Percentiles rank a stretch among this genome's conserved stretches.
Conservation (phyloP, 2,113 vertebrate species). For the Neodon shergylaensis region DNA sequence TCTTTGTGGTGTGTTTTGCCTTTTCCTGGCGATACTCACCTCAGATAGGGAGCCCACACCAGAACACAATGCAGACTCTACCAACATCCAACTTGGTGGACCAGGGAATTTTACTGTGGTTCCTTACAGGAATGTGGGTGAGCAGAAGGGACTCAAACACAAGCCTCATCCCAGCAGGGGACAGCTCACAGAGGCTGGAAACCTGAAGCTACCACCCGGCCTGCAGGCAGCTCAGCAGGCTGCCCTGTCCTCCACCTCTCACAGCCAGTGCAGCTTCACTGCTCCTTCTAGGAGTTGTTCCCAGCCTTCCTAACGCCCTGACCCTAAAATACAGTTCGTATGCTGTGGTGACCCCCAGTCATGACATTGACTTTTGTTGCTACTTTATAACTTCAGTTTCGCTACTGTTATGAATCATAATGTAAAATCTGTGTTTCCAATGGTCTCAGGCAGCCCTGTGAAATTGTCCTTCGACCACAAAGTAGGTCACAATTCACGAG, state of each 20-base stretch:
- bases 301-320: not conserved
- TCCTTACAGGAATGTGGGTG: not conserved
- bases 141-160: not conserved
- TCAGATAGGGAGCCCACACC: not conserved
- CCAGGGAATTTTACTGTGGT: not conserved
- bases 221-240: not conserved
- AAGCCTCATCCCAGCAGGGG: not conserved
- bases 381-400: not conserved
- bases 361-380: no score
- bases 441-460: not conserved
- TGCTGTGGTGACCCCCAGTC: not conserved
- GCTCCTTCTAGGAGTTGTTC: not conserved
- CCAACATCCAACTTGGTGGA: not conserved
- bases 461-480: not conserved
- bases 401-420: not conserved
- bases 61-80: not conserved
- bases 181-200: not conserved
- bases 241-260: not conserved
- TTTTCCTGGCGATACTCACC: not conserved
- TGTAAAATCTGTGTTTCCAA: not conserved
- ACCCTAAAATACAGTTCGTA: not conserved
- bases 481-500: no score
- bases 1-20: not conserved
- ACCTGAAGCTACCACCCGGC: not conserved
- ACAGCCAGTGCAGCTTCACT: not conserved